phyloP scores from a whole-genome alignment of 2,797 vertebrate species.

The Tympanoctomys barrerae region DNA sequence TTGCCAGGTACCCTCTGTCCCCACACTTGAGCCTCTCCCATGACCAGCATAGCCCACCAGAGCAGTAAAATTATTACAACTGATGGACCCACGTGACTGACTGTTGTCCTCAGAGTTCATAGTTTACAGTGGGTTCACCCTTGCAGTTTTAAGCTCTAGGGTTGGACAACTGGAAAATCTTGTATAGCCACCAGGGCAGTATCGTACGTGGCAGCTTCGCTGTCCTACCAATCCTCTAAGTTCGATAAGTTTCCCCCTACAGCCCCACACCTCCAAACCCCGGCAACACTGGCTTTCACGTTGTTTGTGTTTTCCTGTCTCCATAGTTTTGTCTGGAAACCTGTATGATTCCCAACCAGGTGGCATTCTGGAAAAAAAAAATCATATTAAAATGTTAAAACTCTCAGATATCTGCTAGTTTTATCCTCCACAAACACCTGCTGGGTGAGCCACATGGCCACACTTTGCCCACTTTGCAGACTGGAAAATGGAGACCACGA shows the following conservation, averaged over 20 bases:
- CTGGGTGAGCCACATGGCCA: not conserved
- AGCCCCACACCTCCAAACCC: not conserved
- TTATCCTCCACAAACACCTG: not conserved
- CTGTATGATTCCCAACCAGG: not conserved
- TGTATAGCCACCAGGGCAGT: not conserved
- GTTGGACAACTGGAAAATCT: not conserved
- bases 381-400: not conserved
- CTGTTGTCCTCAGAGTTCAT: not conserved
- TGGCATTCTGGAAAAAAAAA: not conserved
- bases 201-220: not conserved
- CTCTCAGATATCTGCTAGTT: not conserved
- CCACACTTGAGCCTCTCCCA: not conserved
- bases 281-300: not conserved
- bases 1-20: not conserved
- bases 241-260: not conserved
- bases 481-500: not conserved
- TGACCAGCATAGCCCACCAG: too few species aligned
- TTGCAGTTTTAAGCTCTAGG: too few species aligned
- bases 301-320: not conserved
- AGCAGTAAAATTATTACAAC: not conserved
- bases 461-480: not conserved
- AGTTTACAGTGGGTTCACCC: not conserved
- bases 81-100: accelerated
- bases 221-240: not conserved
- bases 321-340: not conserved